Conservation (phyloP, 2,797 vertebrate species). For the Xenopus petersii region DNA sequence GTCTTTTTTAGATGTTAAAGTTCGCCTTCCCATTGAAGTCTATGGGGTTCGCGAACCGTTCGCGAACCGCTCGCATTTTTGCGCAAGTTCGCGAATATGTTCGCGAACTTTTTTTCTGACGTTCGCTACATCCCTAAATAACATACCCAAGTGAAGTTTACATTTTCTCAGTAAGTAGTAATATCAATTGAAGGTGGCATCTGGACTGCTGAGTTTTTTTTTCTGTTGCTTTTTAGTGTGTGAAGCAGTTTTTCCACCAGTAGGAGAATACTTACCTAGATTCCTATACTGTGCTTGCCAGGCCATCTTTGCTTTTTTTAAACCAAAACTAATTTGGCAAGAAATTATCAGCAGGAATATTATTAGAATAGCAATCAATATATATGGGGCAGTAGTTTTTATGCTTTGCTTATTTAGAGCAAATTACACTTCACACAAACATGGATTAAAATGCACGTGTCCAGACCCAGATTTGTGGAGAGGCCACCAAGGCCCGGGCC, state of each 20-base stretch:
- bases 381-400: conserved; percentile 3
- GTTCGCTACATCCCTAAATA: too few relatives aligned
- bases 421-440: conserved; percentile 46
- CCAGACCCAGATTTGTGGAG: too few relatives aligned
- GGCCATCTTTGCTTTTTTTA: conserved; percentile 52
- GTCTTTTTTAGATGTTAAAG: too few relatives aligned
- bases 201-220: conserved; percentile 68
- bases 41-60: too few relatives aligned
- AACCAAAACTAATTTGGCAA: conserved; percentile 62
- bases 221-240: conserved; percentile 61
- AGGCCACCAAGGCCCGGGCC: too few relatives aligned
- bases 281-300: conserved; percentile 55
- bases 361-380: conserved; percentile 56
- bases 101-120: too few relatives aligned
- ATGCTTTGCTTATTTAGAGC: conserved; percentile 6
- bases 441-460: conserved; percentile 37
- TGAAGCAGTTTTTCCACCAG: conserved; percentile 57
- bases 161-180: conserved; percentile 48
- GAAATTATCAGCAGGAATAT: conserved; percentile 65
- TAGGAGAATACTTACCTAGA: conserved; percentile 45
- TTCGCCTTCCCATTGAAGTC: too few relatives aligned
- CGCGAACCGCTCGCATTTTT: too few relatives aligned
- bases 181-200: conserved; percentile 79
- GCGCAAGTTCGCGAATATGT: too few relatives aligned
- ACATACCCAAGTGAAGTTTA: too few relatives aligned